Base-by-base conservation (phyloP, 1,140 invertebrate species). In the Brachionus calyciflorus region DNA sequence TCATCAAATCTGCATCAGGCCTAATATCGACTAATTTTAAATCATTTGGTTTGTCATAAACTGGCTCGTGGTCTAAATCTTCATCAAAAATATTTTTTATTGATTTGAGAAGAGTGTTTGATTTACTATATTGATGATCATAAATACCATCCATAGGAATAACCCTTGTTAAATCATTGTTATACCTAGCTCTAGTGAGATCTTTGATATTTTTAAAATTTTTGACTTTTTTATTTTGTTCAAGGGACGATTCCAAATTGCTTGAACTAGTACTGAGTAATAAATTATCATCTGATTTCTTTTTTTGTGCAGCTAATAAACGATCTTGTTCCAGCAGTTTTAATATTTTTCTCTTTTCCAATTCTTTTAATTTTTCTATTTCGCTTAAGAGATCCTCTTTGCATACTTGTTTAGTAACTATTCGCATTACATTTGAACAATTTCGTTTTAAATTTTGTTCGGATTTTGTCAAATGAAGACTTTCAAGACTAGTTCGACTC, bases 1-100 rank as follows among this genome's bases (percentile, higher is more conserved):
- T 17, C 4, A 60, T 10, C n/a, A 60, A 0, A 60, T 60, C 30
- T n/a, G 28, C 55, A 37, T 60, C 55, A 33, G 26, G 30, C 19
- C 55, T 60, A 21, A 60, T 7, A 37, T 60, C 55, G 37, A 60
- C 37, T 19, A 37, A 17, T 21, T 17, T 60, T n/a, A 60, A 33
- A 37, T 60, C 55, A 37, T 60, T 60, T 10, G 55, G 55, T 19
- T 37, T 60, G 30, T 60, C 55, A 33, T 60, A 60, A 60, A 60
- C 37, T 30, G 55, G 55, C n/a, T 60, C 55, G 19, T 6, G 0
- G 17, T 33, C 30, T 37, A n/a, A n/a, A n/a, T 60, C 33, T 9
- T 14, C n/a, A 4, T 60, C 55, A 17, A 60, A 60, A n/a, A 60
- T 12, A 17, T 60, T 33, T n/a, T 37, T 33, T 3, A 60, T 28